Base-by-base conservation (phyloP, 1,140 invertebrate genomes). In the Caenorhabditis inopinata region DNA sequence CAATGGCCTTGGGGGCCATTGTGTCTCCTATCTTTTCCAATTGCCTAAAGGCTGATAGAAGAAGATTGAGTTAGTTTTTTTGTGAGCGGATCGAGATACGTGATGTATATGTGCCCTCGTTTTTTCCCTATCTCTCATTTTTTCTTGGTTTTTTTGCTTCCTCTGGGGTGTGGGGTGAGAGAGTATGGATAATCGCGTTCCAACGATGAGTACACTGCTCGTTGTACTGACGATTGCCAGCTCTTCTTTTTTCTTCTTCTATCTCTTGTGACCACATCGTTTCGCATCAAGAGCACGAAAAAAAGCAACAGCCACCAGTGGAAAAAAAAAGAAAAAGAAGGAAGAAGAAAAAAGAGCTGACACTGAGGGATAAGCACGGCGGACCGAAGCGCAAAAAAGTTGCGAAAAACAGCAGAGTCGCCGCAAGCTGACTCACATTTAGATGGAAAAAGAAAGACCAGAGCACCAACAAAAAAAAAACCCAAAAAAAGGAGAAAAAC, bases 161-260 rank as follows among this genome's bases (percentile, higher is more conserved):
- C 51, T 58, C 51, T 58, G 51, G 58, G 32, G 58, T 68, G 51
- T 38, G 58, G 58, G 32, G 58, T 42, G 58, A 68, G 58, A 68
- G 58, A 68, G 58, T 68, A 25, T 68, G 58, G 58, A 68, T 68
- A 68, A 68, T 68, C 58, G 58, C 58, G 58, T 68, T 68, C 58
- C 58, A 68, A 68, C n/a, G 58, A 68, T 68, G 58, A 68, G 58
- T 68, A 68, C 58, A 68, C 58, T 68, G 58, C 58, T 68, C 58
- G 58, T 68, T 68, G 58, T 68, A 68, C 58, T 68, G n/a, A 35
- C 58, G 58, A 68, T 68, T 42, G 32, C 58, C 58, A 68, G 58
- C 58, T 68, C 58, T 68, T 68, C 58, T 68, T 68, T 21, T 68
- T 42, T 68, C 7, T 42, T 68, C n/a, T 29, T 2, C 32, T 68